Conservation (phyloP, 2,797 vertebrate species). For the Lutjanus argentimaculatus region DNA sequence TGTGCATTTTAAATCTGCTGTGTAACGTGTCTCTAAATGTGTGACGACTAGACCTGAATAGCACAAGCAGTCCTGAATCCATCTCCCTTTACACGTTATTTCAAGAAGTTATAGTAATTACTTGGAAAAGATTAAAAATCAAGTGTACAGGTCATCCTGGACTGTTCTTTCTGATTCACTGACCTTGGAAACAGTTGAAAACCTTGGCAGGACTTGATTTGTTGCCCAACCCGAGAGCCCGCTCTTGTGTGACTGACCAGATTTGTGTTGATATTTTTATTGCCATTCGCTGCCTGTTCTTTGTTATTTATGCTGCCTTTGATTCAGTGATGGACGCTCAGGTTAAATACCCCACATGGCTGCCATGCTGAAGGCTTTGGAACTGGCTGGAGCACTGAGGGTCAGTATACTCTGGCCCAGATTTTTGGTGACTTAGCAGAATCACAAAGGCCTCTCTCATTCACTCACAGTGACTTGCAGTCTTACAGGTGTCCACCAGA, state of each 20-base stretch:
- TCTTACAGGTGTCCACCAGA: constrained; percentile 84
- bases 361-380: constrained; percentile 14
- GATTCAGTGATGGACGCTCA: constrained; percentile 51
- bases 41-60: neutral
- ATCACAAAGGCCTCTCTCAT: constrained; percentile 58
- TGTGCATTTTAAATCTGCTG: neutral
- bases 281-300: constrained; percentile 46
- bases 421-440: constrained; percentile 66
- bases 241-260: constrained; percentile 41
- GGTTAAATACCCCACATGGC: constrained; percentile 41
- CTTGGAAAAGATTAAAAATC: constrained; percentile 12
- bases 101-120: constrained; percentile 6
- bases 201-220: constrained; percentile 45
- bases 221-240: constrained; percentile 12
- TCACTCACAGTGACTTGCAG: constrained; percentile 69
- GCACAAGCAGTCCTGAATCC: neutral
- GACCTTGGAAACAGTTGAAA: constrained; percentile 36
- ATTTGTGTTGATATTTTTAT: constrained; percentile 66
- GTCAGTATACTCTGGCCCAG: constrained; percentile 44
- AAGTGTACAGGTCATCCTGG: neutral
- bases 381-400: constrained; percentile 23
- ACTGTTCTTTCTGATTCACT: constrained; percentile 23
- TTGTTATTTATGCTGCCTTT: constrained; percentile 66
- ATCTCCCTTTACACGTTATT: neutral
- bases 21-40: neutral